Evolutionary conservation across 2,888 invertebrate species (phyloP).

Genomic region (Ennomos quercinarius): DNA sequence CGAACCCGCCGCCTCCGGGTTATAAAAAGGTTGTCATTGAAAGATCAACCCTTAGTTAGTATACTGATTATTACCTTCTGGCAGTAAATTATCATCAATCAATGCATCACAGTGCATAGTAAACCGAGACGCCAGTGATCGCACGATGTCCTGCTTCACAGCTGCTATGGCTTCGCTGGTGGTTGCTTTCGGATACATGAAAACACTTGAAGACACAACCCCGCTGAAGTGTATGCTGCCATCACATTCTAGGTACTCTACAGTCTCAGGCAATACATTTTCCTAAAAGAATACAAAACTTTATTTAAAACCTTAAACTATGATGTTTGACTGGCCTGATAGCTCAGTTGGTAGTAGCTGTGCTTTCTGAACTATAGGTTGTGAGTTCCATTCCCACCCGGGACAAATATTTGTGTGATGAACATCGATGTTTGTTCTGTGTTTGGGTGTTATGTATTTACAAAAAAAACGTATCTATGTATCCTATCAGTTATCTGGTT

Average conservation of each 20-base stretch:
- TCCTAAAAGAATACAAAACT: conserved; percentile 62
- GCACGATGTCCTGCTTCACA: conserved; percentile 92
- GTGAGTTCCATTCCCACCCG: no score
- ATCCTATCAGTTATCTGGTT: no score
- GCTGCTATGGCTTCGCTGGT: conserved; percentile 90
- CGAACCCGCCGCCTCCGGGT: no score
- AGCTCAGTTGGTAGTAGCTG: no score
- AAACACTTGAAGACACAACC: conserved; percentile 90
- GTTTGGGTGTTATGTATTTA: no score
- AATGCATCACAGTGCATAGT: conserved; percentile 97
- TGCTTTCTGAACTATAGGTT: no score
- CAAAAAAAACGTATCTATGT: no score
- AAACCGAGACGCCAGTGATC: conserved; percentile 93
- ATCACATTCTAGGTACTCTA: conserved; percentile 85
- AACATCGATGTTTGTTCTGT: no score
- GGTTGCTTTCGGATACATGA: conserved; percentile 91
- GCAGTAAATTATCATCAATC: conserved; percentile 91
- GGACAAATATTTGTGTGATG: no score
- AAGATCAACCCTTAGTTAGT: no score
- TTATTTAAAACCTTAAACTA: conserved; percentile 1
- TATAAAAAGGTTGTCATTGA: no score
- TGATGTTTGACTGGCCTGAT: no score
- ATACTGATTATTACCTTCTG: conserved; percentile 83
- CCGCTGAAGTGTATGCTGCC: conserved; percentile 90
- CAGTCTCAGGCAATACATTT: conserved; percentile 73